Percentiles rank a stretch among this genome's conserved stretches.
These are phyloP conservation scores for Drosophila setifemur DNA, from an alignment of 1,140 invertebrate species.

Conservation along the genomic window DNA sequence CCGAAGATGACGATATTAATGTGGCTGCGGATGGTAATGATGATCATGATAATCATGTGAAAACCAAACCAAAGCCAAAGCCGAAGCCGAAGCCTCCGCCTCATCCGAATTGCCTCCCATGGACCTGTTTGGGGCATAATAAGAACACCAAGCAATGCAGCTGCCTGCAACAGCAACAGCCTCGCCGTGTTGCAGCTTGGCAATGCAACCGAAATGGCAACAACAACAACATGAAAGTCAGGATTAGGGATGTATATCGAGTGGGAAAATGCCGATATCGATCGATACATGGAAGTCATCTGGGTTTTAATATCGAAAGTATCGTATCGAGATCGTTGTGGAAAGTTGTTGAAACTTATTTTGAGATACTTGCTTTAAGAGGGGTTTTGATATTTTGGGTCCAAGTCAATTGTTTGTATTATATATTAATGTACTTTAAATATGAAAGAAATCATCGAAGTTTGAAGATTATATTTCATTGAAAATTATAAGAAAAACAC, in stretches of 20 bases:
- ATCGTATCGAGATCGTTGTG: no score
- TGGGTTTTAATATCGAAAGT: no score
- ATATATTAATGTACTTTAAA: no score
- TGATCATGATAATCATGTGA: slow-evolving; percentile 81
- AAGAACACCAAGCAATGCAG: slow-evolving; percentile 75
- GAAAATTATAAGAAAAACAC: no score
- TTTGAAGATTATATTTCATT: no score
- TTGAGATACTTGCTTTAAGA: no score
- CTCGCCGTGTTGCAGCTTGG: slow-evolving; percentile 39
- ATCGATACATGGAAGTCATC: no score
- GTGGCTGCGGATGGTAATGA: slow-evolving; percentile 76
- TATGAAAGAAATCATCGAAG: no score
- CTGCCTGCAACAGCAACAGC: slow-evolving; percentile 46
- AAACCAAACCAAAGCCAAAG: slow-evolving; percentile 72
- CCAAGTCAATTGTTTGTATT: no score
- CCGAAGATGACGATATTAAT: slow-evolving; percentile 79
- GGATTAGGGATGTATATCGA: neutral
- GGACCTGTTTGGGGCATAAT: slow-evolving; percentile 77
- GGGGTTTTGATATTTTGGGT: no score
- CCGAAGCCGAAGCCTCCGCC: slow-evolving; percentile 27
- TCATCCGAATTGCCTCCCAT: slow-evolving; percentile 38
- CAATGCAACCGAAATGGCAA: slow-evolving; percentile 61
- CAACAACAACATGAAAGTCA: slow-evolving; percentile 44
- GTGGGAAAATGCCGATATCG: neutral
- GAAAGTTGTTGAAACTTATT: no score